phyloP scores from a whole-genome alignment of 37 sponge, comb jelly and placozoan species.

The Aplysina aerophoba region DNA sequence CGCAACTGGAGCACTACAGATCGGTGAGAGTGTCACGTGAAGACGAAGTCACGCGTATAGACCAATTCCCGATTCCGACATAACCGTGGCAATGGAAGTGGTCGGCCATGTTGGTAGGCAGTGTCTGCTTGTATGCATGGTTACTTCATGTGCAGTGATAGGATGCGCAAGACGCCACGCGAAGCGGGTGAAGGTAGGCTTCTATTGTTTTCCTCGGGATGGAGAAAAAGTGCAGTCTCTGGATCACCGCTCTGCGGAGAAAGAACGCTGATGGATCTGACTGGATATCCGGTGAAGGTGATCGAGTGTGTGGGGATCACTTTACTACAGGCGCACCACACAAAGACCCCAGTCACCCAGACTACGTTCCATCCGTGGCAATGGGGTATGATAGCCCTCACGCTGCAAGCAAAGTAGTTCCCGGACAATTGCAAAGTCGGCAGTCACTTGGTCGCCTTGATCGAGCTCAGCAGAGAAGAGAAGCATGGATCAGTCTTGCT shows the following conservation, averaged over 20 bases:
- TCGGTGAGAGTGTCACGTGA: no score
- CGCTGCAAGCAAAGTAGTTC: neutral
- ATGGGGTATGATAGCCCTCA: constrained; percentile 1
- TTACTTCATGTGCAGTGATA: constrained; percentile 11
- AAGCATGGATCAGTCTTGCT: constrained; percentile 15
- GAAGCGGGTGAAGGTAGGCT: neutral
- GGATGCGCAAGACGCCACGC: neutral
- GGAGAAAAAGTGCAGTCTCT: neutral
- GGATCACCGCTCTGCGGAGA: constrained; percentile 2
- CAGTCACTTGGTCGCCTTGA: constrained; percentile 12
- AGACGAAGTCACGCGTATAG: no score
- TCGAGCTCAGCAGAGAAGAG: constrained; percentile 11
- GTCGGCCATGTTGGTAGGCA: constrained; percentile 12
- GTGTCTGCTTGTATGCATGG: neutral
- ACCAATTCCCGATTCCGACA: neutral
- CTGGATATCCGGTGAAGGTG: neutral
- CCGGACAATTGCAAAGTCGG: constrained; percentile 1
- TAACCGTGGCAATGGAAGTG: neutral
- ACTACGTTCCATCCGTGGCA: neutral
- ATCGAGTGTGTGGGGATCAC: constrained; percentile 6
- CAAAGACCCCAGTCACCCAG: neutral
- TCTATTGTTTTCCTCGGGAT: neutral
- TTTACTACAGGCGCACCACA: neutral
- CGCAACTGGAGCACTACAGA: no score
- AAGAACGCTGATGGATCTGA: neutral